Evolutionary conservation across 2,113 vertebrate species (phyloP), one percentile per base, ranked within the genome.

Genomic region (Istiophorus platypterus): DNA sequence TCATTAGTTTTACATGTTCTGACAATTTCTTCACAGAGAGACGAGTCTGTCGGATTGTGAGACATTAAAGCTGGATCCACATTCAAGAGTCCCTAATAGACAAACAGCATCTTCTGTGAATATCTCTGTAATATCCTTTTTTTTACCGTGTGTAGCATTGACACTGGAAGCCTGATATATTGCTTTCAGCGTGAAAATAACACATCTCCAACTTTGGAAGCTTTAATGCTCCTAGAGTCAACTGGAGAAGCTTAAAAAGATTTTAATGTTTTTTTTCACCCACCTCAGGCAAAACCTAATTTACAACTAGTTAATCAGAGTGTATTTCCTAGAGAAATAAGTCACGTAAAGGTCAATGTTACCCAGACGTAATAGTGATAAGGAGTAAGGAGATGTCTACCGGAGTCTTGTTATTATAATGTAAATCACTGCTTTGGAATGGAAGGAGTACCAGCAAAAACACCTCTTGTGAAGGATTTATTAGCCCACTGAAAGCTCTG

Each of bases 401-500:
- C 27, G 22, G 59, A 31, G 34, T 81, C 31, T 72, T 91, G 89
- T 90, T 93, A 70, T 89, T 87, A 47, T 27, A 88, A 67, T 49
- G 9, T 90, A 84, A 92, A 91, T 92, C 89, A 92, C 13, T 13
- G 64, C 89, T 80, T 18, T 54, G 78, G 84, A 81, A 85, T 85
- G 81, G 74, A 87, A 62, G 80, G 81, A 89, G 82, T 59, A 69
- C 71, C 68, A 85, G 62, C 76, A 84, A 91, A 90, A 87, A 87
- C 68, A 81, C 49, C 22, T 72, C 51, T 18, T 11, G 26, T 54
- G 87, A 91, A 76, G 80, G 85, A 92, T 92, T 91, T 91, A 92
- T 87, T 69, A 76, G 9, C 66, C 29, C 42, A n/a, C 69, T 76
- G 88, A 88, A 78, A 78, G 80, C 72, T 72, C 51, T 68, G 56